Percentiles rank a stretch among this genome's conserved stretches.
phyloP scores from a whole-genome alignment of 2,113 vertebrate genomes.

The Brachyistius frenatus region DNA sequence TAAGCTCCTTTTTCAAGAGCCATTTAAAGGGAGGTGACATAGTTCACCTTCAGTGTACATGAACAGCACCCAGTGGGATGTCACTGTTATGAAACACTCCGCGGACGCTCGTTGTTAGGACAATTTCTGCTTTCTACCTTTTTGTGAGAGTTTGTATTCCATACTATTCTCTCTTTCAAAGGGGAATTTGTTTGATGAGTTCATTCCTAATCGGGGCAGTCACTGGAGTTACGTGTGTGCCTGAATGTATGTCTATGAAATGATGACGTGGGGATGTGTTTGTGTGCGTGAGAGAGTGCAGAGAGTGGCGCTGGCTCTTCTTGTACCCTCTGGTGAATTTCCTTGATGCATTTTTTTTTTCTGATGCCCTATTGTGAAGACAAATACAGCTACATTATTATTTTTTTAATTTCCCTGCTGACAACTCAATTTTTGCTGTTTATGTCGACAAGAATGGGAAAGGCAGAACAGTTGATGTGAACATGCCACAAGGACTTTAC shows the following conservation, averaged over 20 bases:
- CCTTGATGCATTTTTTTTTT: constrained; percentile 33
- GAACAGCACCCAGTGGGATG: constrained; percentile 46
- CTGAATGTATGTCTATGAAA: constrained; percentile 58
- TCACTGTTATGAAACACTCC: constrained; percentile 31
- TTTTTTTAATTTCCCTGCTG: constrained; percentile 67
- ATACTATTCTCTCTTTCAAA: constrained; percentile 57
- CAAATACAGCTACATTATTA: constrained; percentile 21
- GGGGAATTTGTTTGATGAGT: constrained; percentile 63
- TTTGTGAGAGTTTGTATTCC: constrained; percentile 60
- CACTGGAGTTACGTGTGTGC: constrained; percentile 79
- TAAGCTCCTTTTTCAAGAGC: constrained; percentile 43
- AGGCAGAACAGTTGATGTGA: constrained; percentile 67
- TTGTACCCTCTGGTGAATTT: constrained; percentile 53
- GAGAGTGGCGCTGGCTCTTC: constrained; percentile 50
- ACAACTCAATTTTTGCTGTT: constrained; percentile 55
- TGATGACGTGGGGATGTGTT: constrained; percentile 30
- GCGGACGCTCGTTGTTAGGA: constrained; percentile 34
- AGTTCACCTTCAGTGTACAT: constrained; percentile 34
- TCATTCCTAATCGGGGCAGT: constrained; percentile 84
- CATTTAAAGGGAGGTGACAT: constrained; percentile 32
- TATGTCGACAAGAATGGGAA: constrained; percentile 53
- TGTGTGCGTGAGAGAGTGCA: constrained; percentile 44
- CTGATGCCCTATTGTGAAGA: constrained; percentile 39
- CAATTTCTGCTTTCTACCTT: constrained; percentile 63
- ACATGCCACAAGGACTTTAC: constrained; percentile 59